A percentile compares a stretch with the other conserved stretches of the same genome.
Conservation (phyloP, 2,888 invertebrate genomes). For the Scelioninae gen. 1 region DNA sequence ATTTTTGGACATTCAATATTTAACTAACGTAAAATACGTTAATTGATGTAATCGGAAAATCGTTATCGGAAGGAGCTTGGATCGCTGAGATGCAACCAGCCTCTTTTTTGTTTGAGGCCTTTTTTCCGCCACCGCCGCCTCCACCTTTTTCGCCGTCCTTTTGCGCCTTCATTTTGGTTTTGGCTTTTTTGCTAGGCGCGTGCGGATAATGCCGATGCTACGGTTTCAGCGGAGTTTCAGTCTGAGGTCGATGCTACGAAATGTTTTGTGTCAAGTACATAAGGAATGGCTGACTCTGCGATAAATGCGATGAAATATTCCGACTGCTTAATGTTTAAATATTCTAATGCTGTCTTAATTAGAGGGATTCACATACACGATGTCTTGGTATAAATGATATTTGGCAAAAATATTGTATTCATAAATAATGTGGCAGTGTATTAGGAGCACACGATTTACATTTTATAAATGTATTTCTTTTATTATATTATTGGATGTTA, state of each 20-base stretch:
- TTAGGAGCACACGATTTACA: no score
- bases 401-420: no score
- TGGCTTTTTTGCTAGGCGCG: not conserved
- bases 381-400: not conserved
- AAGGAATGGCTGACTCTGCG: conserved; percentile 33
- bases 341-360: conserved; percentile 4
- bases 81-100: conserved; percentile 8
- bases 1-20: conserved; percentile 71
- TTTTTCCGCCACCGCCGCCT: not conserved
- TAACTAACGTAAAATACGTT: conserved; percentile 67
- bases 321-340: conserved; percentile 19
- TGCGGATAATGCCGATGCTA: conserved; percentile 26
- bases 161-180: not conserved
- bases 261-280: conserved; percentile 54
- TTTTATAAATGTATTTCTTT: no score
- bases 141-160: conserved; percentile 8
- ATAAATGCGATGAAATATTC: conserved; percentile 6
- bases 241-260: conserved; percentile 48
- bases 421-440: no score
- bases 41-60: conserved; percentile 68
- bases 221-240: conserved; percentile 10
- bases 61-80: conserved; percentile 62
- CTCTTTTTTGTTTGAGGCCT: conserved; percentile 15
- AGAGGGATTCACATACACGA: not conserved
- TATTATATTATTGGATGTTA: no score